Evolutionary conservation across 1,140 invertebrate species (phyloP).

Genomic region (Dendroctonus valens): DNA sequence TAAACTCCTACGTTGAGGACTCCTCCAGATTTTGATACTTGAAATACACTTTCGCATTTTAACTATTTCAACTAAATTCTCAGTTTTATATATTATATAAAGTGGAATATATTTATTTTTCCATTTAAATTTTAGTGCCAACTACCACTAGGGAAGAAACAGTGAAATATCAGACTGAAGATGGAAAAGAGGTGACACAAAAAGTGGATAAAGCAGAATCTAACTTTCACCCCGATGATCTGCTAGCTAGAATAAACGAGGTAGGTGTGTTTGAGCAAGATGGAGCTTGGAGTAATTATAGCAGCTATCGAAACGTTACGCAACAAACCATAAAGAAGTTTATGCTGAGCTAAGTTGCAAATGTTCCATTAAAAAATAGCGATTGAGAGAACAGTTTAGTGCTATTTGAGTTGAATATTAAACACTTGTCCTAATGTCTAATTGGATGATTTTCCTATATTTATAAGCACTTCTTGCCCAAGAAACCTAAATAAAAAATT

Average conservation of each 20-base stretch:
- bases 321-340: slow-evolving; percentile 56
- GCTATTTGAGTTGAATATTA: no score
- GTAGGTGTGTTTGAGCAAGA: slow-evolving; percentile 48
- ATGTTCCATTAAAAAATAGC: not conserved
- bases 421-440: no score
- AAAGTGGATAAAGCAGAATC: slow-evolving; percentile 18
- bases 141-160: slow-evolving; percentile 34
- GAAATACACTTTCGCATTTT: no score
- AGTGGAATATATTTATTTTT: not conserved
- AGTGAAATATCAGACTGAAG: slow-evolving; percentile 24
- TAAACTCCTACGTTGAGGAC: no score
- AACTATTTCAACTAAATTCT: no score
- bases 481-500: not conserved
- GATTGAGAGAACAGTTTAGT: no score
- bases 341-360: slow-evolving; percentile 34
- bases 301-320: slow-evolving; percentile 53
- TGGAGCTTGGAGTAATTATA: slow-evolving; percentile 51
- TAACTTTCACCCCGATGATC: slow-evolving; percentile 40
- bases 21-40: no score
- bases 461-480: not conserved
- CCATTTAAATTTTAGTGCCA: not conserved
- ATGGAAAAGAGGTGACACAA: slow-evolving; percentile 27
- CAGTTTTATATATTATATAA: no score
- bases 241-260: slow-evolving; percentile 50
- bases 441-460: not conserved